Evolutionary conservation across 2,888 invertebrate genomes (phyloP), one percentile per base, ranked within the genome.

Genomic region (Abrostola tripartita): DNA sequence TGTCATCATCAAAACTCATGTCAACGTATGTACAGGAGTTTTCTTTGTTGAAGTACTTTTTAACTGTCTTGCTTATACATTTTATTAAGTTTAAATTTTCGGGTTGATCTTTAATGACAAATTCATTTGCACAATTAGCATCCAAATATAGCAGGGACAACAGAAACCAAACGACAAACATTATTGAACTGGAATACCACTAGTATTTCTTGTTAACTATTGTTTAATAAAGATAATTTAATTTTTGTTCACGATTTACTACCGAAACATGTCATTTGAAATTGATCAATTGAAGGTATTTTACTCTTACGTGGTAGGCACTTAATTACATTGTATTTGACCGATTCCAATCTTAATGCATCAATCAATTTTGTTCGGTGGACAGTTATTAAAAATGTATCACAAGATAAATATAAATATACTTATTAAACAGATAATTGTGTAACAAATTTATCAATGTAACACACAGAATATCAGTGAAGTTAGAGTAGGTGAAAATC

Each of bases 11-110:
- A 24, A 44, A 47, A 40, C 65, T 61, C 12, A 76, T 61, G 40
- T 74, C 64, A 5, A 81, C 40, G 51, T 75, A 79, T 0, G 74
- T 72, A 5, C 83, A 0, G 0, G 37, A 52, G 6, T 73, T 71
- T 12, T 14, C 42, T 0, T 74, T 64, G 11, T 12, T 52, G 37
- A 74, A 82, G 58, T 83, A 81, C 65, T 66, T 74, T 5, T 42
- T 35, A 5, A 83, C 12, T 61, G 79, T 59, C 47, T 37, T 10
- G 4, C 38, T 63, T 11, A 82, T 35, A 14, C 85, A 85, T 9
- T 1, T 0, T 0, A 52, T 6, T 2, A 74, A 37, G 8, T 50
- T 62, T 9, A 37, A 10, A 12, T 51, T 49, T 42, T 40, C 10
- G 24, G n/a, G 6, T 2, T 5, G n/a, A 24, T 10, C 9, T 57